These are phyloP conservation scores for Cheilosia scutellata DNA, from an alignment of 2,888 invertebrate species.

Conservation along the genomic window DNA sequence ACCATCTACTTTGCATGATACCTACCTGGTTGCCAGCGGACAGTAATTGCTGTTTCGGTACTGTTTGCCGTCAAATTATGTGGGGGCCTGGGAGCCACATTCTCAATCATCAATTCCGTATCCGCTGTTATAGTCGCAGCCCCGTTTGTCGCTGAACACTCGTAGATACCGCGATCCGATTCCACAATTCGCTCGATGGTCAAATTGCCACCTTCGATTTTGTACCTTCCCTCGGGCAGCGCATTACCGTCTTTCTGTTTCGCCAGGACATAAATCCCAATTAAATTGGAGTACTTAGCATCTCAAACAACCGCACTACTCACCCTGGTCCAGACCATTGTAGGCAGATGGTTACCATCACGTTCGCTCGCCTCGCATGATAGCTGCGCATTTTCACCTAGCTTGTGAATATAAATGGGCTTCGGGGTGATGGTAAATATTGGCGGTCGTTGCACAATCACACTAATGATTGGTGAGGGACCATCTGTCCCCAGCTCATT, in stretches of 20 bases:
- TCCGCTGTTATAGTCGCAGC: conserved; percentile 93
- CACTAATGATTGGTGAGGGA: conserved; percentile 92
- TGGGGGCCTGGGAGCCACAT: conserved; percentile 95
- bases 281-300: conserved; percentile 46
- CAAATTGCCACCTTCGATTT: conserved; percentile 90
- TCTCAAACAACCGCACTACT: conserved; percentile 77
- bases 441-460: conserved; percentile 93
- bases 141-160: conserved; percentile 93
- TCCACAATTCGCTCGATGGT: conserved; percentile 92
- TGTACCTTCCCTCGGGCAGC: conserved; percentile 88
- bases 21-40: conserved; percentile 91
- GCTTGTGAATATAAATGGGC: conserved; percentile 92
- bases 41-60: conserved; percentile 88
- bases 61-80: conserved; percentile 93
- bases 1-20: background rate
- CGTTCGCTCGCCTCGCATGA: conserved; percentile 92
- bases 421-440: conserved; percentile 92
- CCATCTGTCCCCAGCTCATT: conserved; percentile 95
- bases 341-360: conserved; percentile 87
- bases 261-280: conserved; percentile 72
- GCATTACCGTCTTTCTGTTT: conserved; percentile 90
- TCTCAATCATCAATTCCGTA: conserved; percentile 92
- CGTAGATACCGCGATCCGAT: conserved; percentile 94
- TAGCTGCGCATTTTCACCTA: conserved; percentile 92
- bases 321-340: conserved; percentile 89